Evolutionary conservation across 2,888 invertebrate genomes (phyloP).

Genomic region (Allygus modestus): DNA sequence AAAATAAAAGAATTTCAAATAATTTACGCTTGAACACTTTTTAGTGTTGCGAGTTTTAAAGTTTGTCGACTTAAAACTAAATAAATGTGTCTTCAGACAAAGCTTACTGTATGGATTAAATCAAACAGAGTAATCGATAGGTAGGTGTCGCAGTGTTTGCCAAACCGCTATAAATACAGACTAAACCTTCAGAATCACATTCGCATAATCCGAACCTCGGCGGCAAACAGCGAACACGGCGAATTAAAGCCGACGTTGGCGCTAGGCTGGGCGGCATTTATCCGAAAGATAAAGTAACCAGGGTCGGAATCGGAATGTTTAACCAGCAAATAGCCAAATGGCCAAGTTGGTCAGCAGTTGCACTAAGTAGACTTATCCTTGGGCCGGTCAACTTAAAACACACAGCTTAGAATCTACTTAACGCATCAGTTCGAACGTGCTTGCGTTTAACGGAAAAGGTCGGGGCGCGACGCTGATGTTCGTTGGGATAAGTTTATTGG

Average conservation of each 20-base stretch:
- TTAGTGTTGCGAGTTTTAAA: no score
- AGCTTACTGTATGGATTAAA: no score
- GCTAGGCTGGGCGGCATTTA: slow-evolving; percentile 13
- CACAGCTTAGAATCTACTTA: slow-evolving; percentile 33
- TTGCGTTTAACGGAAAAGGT: background rate
- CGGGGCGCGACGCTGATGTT: background rate
- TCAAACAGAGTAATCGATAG: no score
- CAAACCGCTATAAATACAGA: no score
- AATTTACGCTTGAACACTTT: no score
- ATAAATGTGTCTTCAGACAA: no score
- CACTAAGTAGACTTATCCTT: slow-evolving; percentile 19
- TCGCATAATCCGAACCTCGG: background rate
- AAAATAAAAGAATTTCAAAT: no score
- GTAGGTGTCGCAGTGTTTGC: no score
- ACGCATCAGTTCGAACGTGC: slow-evolving; percentile 17
- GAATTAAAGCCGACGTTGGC: background rate
- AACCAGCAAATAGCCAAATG: slow-evolving; percentile 41
- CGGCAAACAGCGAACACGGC: background rate
- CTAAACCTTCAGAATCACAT: background rate
- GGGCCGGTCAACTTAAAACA: slow-evolving; percentile 38
- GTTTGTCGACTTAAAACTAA: no score
- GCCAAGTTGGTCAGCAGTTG: slow-evolving; percentile 41
- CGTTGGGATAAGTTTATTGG: no score
- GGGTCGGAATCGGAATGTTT: slow-evolving; percentile 19
- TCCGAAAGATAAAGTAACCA: slow-evolving; percentile 31